Evolutionary conservation across 2,888 invertebrate species (phyloP).

Genomic region (Myopa tessellatipennis): DNA sequence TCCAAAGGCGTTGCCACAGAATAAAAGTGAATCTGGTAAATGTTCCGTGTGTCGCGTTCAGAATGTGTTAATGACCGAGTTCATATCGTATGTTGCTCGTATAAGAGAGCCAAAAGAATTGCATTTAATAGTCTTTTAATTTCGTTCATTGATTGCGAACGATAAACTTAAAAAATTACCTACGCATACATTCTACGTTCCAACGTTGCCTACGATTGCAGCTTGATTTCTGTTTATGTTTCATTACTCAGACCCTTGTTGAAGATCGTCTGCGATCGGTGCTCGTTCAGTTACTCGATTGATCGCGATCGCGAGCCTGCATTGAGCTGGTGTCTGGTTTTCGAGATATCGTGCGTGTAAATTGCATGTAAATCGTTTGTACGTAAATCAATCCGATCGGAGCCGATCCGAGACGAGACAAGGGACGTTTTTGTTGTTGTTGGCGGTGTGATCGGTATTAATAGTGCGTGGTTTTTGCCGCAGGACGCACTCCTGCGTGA

Average conservation of each 20-base stretch:
- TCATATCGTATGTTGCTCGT: neutral
- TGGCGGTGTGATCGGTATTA: neutral
- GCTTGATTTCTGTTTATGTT: constrained; percentile 21
- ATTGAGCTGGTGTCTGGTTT: neutral
- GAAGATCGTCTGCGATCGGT: too few species aligned
- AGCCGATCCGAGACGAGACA: neutral
- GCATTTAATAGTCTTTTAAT: constrained; percentile 8
- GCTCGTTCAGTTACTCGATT: neutral
- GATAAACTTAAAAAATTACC: neutral
- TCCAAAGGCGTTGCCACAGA: neutral
- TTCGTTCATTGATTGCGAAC: neutral
- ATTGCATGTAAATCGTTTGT: constrained; percentile 45
- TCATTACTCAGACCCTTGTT: constrained; percentile 10
- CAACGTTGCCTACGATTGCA: neutral
- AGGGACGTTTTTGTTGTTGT: neutral
- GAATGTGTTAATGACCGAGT: neutral
- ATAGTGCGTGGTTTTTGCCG: neutral
- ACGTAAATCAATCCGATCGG: constrained; percentile 38
- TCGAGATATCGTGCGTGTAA: constrained; percentile 40
- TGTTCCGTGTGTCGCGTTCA: neutral
- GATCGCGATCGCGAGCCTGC: neutral
- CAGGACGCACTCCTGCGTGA: constrained; percentile 1
- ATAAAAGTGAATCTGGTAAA: neutral
- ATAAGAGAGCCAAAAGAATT: neutral
- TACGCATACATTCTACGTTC: neutral